A percentile compares a stretch with the other conserved stretches of the same genome.
Conservation (phyloP, 2,888 invertebrate species). For the Catocala sponsa region DNA sequence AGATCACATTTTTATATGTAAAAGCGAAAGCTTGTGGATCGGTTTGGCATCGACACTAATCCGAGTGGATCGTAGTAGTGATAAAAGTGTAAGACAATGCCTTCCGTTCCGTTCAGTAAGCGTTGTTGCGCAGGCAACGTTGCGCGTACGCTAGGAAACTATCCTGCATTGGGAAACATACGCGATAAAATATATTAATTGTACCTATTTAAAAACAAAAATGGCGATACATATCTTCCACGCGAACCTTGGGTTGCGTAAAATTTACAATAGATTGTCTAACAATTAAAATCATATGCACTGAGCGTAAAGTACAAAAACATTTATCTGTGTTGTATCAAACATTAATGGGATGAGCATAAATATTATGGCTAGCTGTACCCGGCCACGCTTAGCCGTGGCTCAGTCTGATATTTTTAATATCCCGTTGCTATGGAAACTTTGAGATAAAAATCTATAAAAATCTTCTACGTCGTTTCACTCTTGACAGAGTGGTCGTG, state of each 20-base stretch:
- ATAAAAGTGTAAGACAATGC: constrained; percentile 73
- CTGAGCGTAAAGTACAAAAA: constrained; percentile 23
- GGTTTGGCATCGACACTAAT: constrained; percentile 72
- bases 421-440: no score
- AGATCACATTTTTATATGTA: constrained; percentile 35
- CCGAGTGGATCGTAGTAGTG: constrained; percentile 68
- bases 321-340: background rate
- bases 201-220: constrained; percentile 52
- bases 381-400: no score
- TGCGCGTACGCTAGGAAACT: constrained; percentile 52
- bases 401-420: no score
- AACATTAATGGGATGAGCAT: no score
- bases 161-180: constrained; percentile 63
- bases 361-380: no score
- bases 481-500: no score
- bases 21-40: constrained; percentile 61
- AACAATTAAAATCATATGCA: constrained; percentile 41
- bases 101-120: constrained; percentile 56
- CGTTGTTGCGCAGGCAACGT: constrained; percentile 58
- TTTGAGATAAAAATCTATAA: no score
- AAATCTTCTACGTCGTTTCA: no score
- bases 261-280: constrained; percentile 31
- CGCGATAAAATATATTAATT: constrained; percentile 60
- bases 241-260: constrained; percentile 48
- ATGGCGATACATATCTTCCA: constrained; percentile 45